Percentiles rank a stretch among this genome's conserved stretches.
These are phyloP conservation scores for Bedellia somnulentella DNA, from an alignment of 2,888 invertebrate genomes.

Conservation along the genomic window DNA sequence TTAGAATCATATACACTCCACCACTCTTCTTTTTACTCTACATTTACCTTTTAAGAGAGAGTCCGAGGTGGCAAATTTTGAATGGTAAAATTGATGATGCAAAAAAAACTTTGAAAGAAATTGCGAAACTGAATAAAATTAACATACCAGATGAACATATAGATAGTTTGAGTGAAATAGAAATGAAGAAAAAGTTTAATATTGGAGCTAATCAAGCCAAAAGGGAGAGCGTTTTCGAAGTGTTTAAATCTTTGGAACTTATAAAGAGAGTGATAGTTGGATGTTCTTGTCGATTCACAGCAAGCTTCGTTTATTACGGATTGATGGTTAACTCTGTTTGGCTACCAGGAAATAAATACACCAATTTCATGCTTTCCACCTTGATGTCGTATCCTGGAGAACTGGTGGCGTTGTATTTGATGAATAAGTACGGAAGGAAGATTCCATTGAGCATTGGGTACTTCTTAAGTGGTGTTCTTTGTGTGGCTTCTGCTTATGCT, in stretches of 20 bases:
- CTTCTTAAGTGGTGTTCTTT: constrained; percentile 22
- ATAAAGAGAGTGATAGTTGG: constrained; percentile 24
- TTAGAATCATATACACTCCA: constrained; percentile 32
- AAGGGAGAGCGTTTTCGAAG: constrained; percentile 22
- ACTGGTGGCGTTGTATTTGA: constrained; percentile 26
- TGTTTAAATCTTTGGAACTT: constrained; percentile 27
- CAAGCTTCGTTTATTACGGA: constrained; percentile 38
- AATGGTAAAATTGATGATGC: constrained; percentile 28
- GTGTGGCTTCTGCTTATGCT: constrained; percentile 23
- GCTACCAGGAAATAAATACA: constrained; percentile 37
- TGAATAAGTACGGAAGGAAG: constrained; percentile 38
- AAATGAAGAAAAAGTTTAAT: constrained; percentile 26
- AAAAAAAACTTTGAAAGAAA: constrained; percentile 20
- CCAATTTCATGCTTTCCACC: constrained; percentile 32
- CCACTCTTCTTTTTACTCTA: constrained; percentile 23
- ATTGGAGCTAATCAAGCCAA: constrained; percentile 19
- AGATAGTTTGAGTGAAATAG: constrained; percentile 18
- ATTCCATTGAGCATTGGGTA: constrained; percentile 27
- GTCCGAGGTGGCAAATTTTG: constrained; percentile 38
- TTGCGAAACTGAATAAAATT: constrained; percentile 27
- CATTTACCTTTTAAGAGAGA: constrained; percentile 26
- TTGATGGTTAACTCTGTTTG: constrained; percentile 36
- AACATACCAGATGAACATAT: constrained; percentile 23
- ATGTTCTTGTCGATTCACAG: constrained; percentile 24
- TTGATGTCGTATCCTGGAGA: constrained; percentile 45